A percentile compares a stretch with the other conserved stretches of the same genome.
phyloP scores from a whole-genome alignment of 2,113 vertebrate genomes.

The Bubo blakistoni region DNA sequence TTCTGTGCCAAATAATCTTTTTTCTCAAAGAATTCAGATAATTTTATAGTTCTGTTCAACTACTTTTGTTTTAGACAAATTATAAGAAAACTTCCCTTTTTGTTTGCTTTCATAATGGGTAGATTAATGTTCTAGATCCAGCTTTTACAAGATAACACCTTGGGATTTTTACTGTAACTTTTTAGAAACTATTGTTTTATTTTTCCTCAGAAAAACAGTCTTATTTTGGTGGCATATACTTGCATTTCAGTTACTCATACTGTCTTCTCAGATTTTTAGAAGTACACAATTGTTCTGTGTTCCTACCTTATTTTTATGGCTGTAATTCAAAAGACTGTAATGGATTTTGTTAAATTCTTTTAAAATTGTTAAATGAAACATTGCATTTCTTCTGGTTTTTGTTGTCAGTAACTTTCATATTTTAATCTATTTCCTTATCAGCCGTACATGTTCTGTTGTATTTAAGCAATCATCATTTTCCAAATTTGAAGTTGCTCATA shows the following conservation, averaged over 20 bases:
- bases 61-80: constrained; percentile 5
- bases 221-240: background rate
- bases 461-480: background rate
- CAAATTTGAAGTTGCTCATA: background rate
- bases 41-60: background rate
- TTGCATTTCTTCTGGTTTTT: constrained; percentile 27
- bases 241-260: background rate
- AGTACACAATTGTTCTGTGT: background rate
- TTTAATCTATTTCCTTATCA: background rate
- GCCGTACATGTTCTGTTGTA: background rate
- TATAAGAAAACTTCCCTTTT: background rate
- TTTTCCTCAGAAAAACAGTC: background rate
- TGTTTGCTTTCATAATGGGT: background rate
- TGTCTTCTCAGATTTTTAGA: background rate
- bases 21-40: background rate
- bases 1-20: background rate
- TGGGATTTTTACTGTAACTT: background rate
- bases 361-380: background rate
- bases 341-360: constrained; percentile 21
- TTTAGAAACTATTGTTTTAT: background rate
- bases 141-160: background rate
- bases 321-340: constrained; percentile 50
- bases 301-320: constrained; percentile 48
- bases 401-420: background rate
- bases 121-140: background rate